Evolutionary conservation across 64 coral and sea anemone genomes (phyloP).

Genomic region (Porites lutea): DNA sequence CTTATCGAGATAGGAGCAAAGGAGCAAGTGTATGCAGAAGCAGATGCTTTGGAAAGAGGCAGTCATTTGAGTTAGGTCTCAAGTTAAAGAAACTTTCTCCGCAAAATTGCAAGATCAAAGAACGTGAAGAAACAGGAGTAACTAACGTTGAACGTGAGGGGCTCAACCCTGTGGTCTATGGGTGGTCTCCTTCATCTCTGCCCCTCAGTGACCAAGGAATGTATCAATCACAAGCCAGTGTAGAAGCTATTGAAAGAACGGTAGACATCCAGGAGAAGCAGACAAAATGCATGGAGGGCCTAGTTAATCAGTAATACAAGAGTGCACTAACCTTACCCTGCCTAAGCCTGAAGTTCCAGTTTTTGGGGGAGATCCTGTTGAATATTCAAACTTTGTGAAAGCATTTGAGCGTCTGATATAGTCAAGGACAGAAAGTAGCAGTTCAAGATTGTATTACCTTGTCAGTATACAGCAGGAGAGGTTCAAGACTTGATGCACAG

Average conservation of each 20-base stretch:
- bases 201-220: no score
- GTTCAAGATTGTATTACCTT: slow-evolving; percentile 37
- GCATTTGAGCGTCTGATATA: slow-evolving; percentile 50
- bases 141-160: not conserved
- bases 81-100: no score
- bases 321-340: not conserved
- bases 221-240: not conserved
- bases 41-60: no score
- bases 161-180: no score
- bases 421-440: slow-evolving; percentile 5
- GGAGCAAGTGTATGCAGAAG: no score
- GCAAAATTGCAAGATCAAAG: not conserved
- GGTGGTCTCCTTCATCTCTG: no score
- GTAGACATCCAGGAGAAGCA: not conserved
- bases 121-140: no score
- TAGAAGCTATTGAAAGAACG: not conserved
- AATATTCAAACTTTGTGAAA: slow-evolving; percentile 41
- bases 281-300: not conserved
- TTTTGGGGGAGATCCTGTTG: slow-evolving; percentile 51
- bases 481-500: slow-evolving; percentile 7
- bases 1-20: no score
- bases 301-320: not conserved
- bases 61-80: no score
- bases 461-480: slow-evolving; percentile 54
- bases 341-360: slow-evolving; percentile 47